Evolutionary conservation across 2,113 vertebrate species (phyloP), one percentile per base, ranked within the genome.

Genomic region (Chaetura pelagica): DNA sequence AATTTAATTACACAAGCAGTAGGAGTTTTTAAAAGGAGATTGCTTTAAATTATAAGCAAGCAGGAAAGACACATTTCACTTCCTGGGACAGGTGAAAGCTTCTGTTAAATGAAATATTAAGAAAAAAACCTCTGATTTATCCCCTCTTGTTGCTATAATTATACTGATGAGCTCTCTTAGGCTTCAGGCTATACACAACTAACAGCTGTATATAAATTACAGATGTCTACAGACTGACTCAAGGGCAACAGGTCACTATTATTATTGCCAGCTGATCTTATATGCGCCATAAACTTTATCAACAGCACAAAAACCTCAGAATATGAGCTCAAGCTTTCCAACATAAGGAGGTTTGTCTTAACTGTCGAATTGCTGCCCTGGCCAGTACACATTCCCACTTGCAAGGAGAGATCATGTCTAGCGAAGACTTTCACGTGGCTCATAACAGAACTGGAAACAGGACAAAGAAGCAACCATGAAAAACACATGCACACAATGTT

Each of bases 231-330:
- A 84, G 49, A 89, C 92, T 20, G 40, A 67, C 88, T 93, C 3
- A 4, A 94, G 73, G 69, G 76, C 44, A 79, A 75, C 46, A 78
- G 90, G 83, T 92, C 76, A 88, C 44, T 15, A 48, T 34, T 52
- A 52, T 91, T 84, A 93, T 64, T 68, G 77, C 58, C 76, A 89
- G 66, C 61, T 92, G 79, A 96, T 92, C 88, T 95, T 84, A 96
- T 79, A 78, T 0, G 1, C 3, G 0, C 72, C 83, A 93, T 91
- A 83, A 96, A 94, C 32, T 86, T 90, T 89, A 95, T 72, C 72
- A 71, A 58, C 30, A 49, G 68, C 83, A 72, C 80, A 71, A 90
- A 83, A 68, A 84, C 23, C 55, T 93, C 5, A 2, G 64, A 95
- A 48, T 64, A 90, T 57, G 76, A 93, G 82, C 72, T 88, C 66